Evolutionary conservation across 2,113 vertebrate genomes (phyloP).

Genomic region (Apteryx mantelli): DNA sequence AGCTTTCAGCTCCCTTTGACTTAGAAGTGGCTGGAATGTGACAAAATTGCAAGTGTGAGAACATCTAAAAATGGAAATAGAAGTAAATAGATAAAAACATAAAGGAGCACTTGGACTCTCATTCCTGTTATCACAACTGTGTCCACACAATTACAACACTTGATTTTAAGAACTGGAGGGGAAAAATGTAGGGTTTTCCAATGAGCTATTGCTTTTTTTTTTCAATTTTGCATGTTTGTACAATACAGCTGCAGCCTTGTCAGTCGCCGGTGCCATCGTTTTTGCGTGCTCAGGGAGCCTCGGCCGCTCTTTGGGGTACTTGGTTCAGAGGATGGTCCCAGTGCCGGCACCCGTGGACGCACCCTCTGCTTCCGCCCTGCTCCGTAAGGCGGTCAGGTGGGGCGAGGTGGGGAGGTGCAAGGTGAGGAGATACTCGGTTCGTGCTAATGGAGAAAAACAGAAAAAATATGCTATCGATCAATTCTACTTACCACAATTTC

Average conservation of each 20-base stretch:
- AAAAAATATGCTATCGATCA: neutral
- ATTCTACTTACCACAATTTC: neutral
- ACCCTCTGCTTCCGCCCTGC: fast-evolving
- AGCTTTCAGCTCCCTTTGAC: conserved; percentile 3
- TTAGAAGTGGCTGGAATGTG: neutral
- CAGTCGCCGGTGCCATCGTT: fast-evolving
- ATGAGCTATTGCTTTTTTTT: fast-evolving
- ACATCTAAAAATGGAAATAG: neutral
- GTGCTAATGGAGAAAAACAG: neutral
- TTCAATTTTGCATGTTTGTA: fast-evolving
- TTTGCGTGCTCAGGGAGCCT: fast-evolving
- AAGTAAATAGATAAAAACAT: neutral
- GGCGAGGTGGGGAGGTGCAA: fast-evolving
- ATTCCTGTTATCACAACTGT: neutral
- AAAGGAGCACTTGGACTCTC: neutral
- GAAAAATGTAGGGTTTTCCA: neutral
- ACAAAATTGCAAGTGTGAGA: neutral
- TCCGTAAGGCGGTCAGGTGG: fast-evolving
- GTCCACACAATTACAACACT: neutral
- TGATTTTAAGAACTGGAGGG: neutral
- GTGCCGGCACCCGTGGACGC: neutral
- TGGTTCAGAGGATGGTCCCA: neutral
- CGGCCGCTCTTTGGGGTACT: neutral
- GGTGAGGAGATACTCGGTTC: fast-evolving
- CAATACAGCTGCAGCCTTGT: fast-evolving